phyloP scores from a whole-genome alignment of 2,113 vertebrate species.

The Telmatochromis sp. region DNA sequence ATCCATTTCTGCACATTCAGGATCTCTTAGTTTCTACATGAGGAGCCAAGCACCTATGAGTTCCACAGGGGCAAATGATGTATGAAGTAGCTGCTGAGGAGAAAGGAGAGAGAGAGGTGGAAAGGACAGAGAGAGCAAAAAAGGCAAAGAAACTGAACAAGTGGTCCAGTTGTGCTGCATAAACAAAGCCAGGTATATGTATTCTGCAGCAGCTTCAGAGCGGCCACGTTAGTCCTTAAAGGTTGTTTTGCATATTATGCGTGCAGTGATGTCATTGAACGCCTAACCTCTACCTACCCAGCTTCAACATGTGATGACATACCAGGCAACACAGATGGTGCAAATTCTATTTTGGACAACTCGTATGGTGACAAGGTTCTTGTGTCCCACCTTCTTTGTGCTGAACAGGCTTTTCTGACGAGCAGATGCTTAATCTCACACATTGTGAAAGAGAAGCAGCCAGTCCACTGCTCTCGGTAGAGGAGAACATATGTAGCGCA shows the following conservation, averaged over 20 bases:
- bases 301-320: conserved; percentile 21
- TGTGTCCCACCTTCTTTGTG: conserved; percentile 38
- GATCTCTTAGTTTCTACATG: not conserved
- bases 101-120: not conserved
- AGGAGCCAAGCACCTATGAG: not conserved
- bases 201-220: conserved; percentile 60
- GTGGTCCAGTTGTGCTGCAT: not conserved
- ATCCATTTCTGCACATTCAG: conserved; percentile 7
- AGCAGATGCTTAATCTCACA: not conserved
- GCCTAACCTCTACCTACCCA: not conserved
- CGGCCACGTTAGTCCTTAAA: conserved; percentile 26
- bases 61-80: conserved; percentile 12
- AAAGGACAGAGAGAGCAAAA: not conserved
- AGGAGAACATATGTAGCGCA: conserved; percentile 1
- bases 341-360: conserved; percentile 47
- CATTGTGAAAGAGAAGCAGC: not conserved
- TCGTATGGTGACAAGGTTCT: conserved; percentile 24
- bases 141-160: not conserved
- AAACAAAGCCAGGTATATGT: conserved; percentile 3
- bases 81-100: conserved; percentile 8
- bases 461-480: not conserved
- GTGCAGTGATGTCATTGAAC: not conserved
- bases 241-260: conserved; percentile 63
- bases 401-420: conserved; percentile 22
- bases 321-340: conserved; percentile 27